These are phyloP conservation scores for Holacanthella duospinosa DNA, from an alignment of 2,888 invertebrate species.

Conservation along the genomic window DNA sequence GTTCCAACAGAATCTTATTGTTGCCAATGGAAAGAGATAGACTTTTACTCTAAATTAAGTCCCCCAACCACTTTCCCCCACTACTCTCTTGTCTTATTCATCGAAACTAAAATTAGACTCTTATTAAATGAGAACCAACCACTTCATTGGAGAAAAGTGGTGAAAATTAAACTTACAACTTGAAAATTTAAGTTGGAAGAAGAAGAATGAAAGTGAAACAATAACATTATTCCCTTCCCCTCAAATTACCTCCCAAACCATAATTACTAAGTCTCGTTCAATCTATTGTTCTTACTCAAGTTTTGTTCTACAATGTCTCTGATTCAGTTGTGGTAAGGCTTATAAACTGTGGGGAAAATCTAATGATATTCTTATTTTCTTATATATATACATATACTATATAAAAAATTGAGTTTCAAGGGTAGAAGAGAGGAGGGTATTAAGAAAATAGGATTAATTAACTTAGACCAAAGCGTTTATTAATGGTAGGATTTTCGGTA, in stretches of 20 bases:
- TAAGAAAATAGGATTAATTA: not conserved
- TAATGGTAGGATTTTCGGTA: not conserved
- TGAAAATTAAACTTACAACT: too few species aligned
- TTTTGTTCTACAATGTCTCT: too few species aligned
- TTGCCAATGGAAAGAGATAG: too few species aligned
- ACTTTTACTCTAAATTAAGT: too few species aligned
- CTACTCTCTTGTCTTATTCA: too few species aligned
- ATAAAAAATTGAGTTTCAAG: not conserved
- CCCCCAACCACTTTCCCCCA: too few species aligned
- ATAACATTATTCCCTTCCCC: not conserved
- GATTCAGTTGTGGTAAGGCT: not conserved
- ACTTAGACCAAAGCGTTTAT: constrained; percentile 3
- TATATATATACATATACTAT: too few species aligned
- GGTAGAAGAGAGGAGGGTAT: not conserved
- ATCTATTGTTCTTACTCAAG: not conserved
- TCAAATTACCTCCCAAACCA: not conserved
- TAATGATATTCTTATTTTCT: not conserved
- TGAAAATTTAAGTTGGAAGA: too few species aligned
- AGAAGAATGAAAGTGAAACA: not conserved
- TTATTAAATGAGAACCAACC: too few species aligned
- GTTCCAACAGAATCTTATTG: not conserved
- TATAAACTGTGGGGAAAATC: not conserved
- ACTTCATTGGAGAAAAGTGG: too few species aligned
- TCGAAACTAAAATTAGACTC: too few species aligned
- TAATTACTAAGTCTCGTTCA: not conserved